phyloP scores from a whole-genome alignment of 2,888 invertebrate genomes.

The Chalcosyrphus nemorum region DNA sequence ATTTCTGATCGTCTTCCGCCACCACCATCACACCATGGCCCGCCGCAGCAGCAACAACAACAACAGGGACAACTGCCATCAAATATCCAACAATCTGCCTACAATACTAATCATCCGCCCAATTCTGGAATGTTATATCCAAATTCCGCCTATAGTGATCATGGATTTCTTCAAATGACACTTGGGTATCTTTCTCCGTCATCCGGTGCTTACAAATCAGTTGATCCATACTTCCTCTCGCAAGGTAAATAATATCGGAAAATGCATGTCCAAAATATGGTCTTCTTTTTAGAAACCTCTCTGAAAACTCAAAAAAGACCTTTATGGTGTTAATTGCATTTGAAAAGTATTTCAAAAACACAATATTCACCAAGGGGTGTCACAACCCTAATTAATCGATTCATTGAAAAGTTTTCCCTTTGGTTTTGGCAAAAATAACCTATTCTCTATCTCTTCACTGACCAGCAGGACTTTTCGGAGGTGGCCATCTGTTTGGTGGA shows the following conservation, averaged over 20 bases:
- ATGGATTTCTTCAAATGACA: slow-evolving; percentile 87
- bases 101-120: slow-evolving; percentile 72
- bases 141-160: slow-evolving; percentile 80
- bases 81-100: slow-evolving; percentile 52
- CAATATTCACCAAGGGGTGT: slow-evolving; percentile 59
- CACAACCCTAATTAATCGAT: slow-evolving; percentile 64
- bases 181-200: slow-evolving; percentile 86
- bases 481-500: slow-evolving; percentile 80
- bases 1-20: slow-evolving; percentile 74
- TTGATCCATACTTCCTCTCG: slow-evolving; percentile 88
- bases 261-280: no score
- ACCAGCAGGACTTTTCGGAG: slow-evolving; percentile 80
- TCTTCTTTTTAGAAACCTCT: not conserved
- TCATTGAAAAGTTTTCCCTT: slow-evolving; percentile 60
- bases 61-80: slow-evolving; percentile 68
- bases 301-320: no score
- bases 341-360: slow-evolving; percentile 45
- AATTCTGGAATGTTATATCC: slow-evolving; percentile 80
- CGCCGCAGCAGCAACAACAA: slow-evolving; percentile 61
- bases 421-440: slow-evolving; percentile 42
- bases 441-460: not conserved
- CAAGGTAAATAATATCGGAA: slow-evolving; percentile 83
- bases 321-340: slow-evolving; percentile 57
- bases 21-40: slow-evolving; percentile 64
- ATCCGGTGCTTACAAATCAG: slow-evolving; percentile 86